These are phyloP conservation scores for Falco peregrinus DNA, from an alignment of 2,797 vertebrate genomes.

Conservation along the genomic window DNA sequence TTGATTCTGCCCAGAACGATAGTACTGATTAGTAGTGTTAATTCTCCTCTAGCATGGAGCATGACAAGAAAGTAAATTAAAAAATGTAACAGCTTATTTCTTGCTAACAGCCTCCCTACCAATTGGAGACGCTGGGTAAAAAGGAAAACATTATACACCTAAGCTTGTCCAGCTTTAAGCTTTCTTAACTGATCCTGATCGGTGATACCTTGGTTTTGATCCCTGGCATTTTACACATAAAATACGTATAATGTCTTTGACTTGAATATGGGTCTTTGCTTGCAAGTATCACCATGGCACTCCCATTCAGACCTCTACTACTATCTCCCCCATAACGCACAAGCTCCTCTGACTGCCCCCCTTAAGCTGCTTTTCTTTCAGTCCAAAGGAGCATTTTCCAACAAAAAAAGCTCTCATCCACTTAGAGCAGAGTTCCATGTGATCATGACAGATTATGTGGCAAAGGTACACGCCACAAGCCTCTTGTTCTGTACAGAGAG, in stretches of 20 bases:
- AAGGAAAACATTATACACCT: background rate
- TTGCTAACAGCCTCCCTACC: background rate
- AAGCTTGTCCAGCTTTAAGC: background rate
- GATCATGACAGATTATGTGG: accelerated
- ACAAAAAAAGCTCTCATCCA: background rate
- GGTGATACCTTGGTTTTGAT: background rate
- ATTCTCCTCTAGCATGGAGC: background rate
- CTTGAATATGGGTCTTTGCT: background rate
- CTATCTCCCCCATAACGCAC: background rate
- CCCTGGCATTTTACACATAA: background rate
- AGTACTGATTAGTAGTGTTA: background rate
- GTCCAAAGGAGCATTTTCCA: background rate
- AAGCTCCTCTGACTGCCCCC: background rate
- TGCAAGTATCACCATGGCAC: background rate
- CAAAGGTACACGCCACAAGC: background rate
- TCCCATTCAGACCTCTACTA: background rate
- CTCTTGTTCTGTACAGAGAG: background rate
- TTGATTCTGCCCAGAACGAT: background rate
- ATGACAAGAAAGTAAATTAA: background rate
- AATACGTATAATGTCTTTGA: background rate
- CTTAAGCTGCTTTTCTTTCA: background rate
- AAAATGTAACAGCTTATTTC: background rate
- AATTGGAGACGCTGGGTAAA: background rate
- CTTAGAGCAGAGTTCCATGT: background rate
- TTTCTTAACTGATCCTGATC: background rate